Evolutionary conservation across 2,888 invertebrate species (phyloP), one percentile per base, ranked within the genome.

Genomic region (Eupithecia inturbata): DNA sequence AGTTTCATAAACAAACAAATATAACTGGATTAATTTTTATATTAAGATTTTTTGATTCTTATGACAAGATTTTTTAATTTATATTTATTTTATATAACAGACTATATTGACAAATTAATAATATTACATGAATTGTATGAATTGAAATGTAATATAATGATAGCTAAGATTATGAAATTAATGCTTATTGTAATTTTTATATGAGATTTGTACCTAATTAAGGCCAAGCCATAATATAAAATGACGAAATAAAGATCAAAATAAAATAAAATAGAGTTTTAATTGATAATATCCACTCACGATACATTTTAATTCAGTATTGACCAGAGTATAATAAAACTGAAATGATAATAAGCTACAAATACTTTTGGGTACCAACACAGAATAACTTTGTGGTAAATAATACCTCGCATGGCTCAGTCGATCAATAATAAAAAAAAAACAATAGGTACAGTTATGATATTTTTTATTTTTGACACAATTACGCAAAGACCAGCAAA

Each of bases 191-290:
- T 78, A 78, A 74, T 75, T 78, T 73, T 79, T 80, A 64, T 79
- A 80, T 78, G 67, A 72, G 66, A 70, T 80, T 80, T 80, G 78
- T 80, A 80, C 70, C 77, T 75, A 76, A 67, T 68, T 36, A 71
- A 78, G 80, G 79, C 80, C 64, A 76, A 79, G 80, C 80, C 80
- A 73, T 77, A 73, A 73, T 66, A 74, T 72, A 64, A 76, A 77
- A 73, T 62, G 62, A 73, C 70, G 69, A 72, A 78, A 75, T 74
- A 77, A 74, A 78, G 62, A 79, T 69, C 28, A 72, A 76, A 70
- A 62, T 60, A 31, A 67, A 19, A 39, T 28, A 28, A 67, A 6
- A 9, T 22, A 10, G 10, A 1, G 62, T 31, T 62, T 62, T 62
- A 16, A 62, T 62, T 62, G 16, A 28, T 16, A 31, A 7, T 28